These are phyloP conservation scores for Grammomys surdaster DNA, from an alignment of 2,113 vertebrate species.

Conservation along the genomic window DNA sequence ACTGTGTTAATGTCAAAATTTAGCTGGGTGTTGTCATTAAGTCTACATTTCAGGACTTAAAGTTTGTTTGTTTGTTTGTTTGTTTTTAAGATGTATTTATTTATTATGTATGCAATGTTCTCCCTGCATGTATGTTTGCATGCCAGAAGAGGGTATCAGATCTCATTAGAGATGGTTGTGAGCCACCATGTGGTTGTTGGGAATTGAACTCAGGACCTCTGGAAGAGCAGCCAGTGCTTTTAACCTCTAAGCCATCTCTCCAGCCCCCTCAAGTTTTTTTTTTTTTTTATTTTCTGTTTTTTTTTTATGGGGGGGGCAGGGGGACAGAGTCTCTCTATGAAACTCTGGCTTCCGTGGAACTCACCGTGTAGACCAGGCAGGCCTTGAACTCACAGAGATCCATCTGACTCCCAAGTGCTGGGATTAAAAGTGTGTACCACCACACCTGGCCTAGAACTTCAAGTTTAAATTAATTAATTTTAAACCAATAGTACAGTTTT, in stretches of 20 bases:
- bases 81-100: not conserved
- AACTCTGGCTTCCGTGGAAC: not conserved
- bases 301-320: not conserved
- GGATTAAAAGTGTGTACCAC: not conserved
- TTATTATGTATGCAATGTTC: too few relatives aligned
- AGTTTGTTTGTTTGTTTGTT: not conserved
- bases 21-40: not conserved
- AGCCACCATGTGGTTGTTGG: too few relatives aligned
- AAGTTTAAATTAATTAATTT: constrained; percentile 48
- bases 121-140: too few relatives aligned
- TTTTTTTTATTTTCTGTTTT: not conserved
- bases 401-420: not conserved
- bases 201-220: too few relatives aligned
- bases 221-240: too few relatives aligned
- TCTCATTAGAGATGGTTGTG: too few relatives aligned
- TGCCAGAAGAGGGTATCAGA: too few relatives aligned
- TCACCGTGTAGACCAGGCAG: not conserved
- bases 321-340: not conserved
- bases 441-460: not conserved
- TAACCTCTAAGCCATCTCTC: too few relatives aligned
- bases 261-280: not conserved
- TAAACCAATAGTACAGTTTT: constrained; percentile 33
- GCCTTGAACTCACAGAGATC: not conserved
- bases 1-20: not conserved
- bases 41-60: constrained; percentile 28